Evolutionary conservation across 2,797 vertebrate species (phyloP).

Genomic region (Enteromius viviparus): DNA sequence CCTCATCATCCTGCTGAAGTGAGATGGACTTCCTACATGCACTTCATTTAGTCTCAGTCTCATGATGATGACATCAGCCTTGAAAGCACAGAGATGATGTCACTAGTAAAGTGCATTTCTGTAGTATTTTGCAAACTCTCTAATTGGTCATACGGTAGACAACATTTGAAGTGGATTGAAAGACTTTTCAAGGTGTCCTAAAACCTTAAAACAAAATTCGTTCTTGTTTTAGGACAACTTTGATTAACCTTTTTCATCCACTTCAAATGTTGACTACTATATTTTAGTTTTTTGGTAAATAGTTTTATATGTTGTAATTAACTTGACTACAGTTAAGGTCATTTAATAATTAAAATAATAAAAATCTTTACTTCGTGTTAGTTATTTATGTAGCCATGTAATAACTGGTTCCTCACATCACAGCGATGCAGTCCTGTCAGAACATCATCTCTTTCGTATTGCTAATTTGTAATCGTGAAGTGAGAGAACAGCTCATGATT

Average conservation of each 20-base stretch:
- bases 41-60: not conserved
- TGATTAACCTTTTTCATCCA: too few species aligned
- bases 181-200: too few species aligned
- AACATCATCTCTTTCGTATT: not conserved
- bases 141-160: not conserved
- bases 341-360: not conserved
- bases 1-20: slow-evolving; percentile 96
- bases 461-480: not conserved
- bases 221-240: too few species aligned
- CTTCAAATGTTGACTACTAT: too few species aligned
- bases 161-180: too few species aligned
- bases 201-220: too few species aligned
- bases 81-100: not conserved
- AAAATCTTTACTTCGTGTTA: not conserved
- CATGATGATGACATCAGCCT: not conserved
- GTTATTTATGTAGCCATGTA: not conserved
- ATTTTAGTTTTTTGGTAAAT: not conserved
- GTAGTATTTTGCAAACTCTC: not conserved
- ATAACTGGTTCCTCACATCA: not conserved
- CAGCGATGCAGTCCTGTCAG: not conserved
- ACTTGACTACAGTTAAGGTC: not conserved
- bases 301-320: not conserved
- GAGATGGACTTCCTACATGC: slow-evolving; percentile 67
- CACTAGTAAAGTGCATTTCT: not conserved
- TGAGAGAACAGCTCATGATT: not conserved